A percentile compares a stretch with the other conserved stretches of the same genome.
Evolutionary conservation across 1,140 invertebrate genomes (phyloP).

Genomic region (Steinernema khuongi): DNA sequence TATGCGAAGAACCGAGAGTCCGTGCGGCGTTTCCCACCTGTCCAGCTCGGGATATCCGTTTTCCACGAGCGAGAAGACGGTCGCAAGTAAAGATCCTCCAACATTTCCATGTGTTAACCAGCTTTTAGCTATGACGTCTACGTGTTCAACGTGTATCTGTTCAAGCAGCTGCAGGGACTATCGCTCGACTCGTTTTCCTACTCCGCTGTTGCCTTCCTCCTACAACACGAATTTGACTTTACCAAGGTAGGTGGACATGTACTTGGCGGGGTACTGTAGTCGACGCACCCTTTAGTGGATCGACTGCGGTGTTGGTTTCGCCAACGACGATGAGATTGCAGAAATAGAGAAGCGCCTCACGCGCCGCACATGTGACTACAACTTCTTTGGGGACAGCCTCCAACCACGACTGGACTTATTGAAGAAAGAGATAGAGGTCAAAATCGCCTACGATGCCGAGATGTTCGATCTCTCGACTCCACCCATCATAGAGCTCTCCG

Average conservation of each 20-base stretch:
- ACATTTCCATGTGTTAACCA: neutral
- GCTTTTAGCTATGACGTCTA: neutral
- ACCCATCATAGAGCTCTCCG: neutral
- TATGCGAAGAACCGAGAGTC: constrained; percentile 7
- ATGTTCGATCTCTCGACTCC: neutral
- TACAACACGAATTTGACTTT: constrained; percentile 13
- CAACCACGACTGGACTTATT: neutral
- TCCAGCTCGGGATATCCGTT: neutral
- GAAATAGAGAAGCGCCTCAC: neutral
- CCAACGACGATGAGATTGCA: neutral
- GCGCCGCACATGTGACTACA: neutral
- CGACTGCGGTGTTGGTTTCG: constrained; percentile 6
- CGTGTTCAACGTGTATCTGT: neutral
- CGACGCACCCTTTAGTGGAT: neutral
- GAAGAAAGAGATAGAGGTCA: neutral
- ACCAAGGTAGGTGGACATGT: neutral
- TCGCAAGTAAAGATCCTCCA: neutral
- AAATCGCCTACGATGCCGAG: neutral
- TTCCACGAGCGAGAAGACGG: neutral
- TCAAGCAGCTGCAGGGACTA: constrained; percentile 8
- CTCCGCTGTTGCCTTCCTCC: constrained; percentile 3
- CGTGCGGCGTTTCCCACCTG: neutral
- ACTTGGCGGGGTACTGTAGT: neutral
- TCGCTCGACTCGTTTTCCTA: constrained; percentile 15
- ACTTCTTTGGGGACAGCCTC: neutral